Base-by-base conservation (phyloP, 23 tunicate genomes). In the Oikopleura vanhoeffeni region DNA sequence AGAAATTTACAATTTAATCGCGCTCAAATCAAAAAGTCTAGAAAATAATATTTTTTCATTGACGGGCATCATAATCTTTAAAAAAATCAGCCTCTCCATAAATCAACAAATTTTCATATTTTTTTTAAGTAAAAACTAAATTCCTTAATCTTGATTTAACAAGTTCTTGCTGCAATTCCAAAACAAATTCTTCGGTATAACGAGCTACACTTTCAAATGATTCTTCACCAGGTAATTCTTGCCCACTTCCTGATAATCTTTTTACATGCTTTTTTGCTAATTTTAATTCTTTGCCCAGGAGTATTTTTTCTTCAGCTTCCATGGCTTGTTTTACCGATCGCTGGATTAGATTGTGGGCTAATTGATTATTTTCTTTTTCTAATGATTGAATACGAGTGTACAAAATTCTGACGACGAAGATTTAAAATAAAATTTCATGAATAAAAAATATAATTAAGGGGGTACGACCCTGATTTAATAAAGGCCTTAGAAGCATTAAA, bases 261-360 rank as follows among this genome's bases (percentile, higher is more conserved):
- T 76, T 87, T 0, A 85, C 94, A 49, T 94, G 95, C 49, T 91
- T 58, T 76, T 94, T 94, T 0, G 98, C 98, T 40, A 94, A 88
- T 67, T 91, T 90, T 0, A 94, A 41, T 41, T 94, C 95, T 77
- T 94, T 94, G 2, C 91, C 94, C 94, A 94, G 85, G 0, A 85
- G 87, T 67, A 94, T 94, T 86, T 94, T 94, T 57, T 94, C 91
- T 88, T 94, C 98, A 0, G 98, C 98, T 40, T 94, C 98, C 35
- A 94, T 49, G 1, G 98, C 98, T 41, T 93, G 88, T 40, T 94
- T 94, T 39, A 94, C 91, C 1, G 95, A 91, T 41, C 91, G 95
- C 95, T 94, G 58, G 0, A 86, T 40, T 58, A 57, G 39, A 86
- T 0, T 39, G 76, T 57, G 60, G 18, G 77, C 79, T 71, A 71